Base-by-base conservation (phyloP, 2,888 invertebrate species). In the Poecilobothrus nobilitatus region DNA sequence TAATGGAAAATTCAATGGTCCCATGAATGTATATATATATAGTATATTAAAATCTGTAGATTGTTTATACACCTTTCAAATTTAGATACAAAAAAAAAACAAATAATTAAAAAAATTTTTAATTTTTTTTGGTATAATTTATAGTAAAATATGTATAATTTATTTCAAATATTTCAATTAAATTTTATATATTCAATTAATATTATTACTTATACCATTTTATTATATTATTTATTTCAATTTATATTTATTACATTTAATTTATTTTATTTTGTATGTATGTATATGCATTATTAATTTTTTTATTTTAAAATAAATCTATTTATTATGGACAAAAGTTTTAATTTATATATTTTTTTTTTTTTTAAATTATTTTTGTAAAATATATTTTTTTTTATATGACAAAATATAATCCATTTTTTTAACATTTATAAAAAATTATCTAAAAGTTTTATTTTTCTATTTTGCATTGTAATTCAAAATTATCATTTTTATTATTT, bases 231-330 rank as follows among this genome's bases (percentile, higher is more conserved):
- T 22, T 33, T 34, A 66, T 41, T 12, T 6, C 65, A 12, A 33
- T 61, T 66, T 67, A 65, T 61, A 67, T 65, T 63, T 67, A 20
- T 68, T 67, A 69, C 65, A 68, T 64, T 64, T 71, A 70, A 12
- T 68, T 70, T 68, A 69, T 69, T 66, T 68, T 66, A 66, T 44
- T 37, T 7, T 37, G 27, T 27, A 27, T 37, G 8, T 37, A 37
- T 34, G 34, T 34, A 34, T 34, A 34, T 37, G 37, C 37, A 1
- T 27, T 10, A 1, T 44, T 5, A 37, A 9, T 44, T 5, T 6
- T 41, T 41, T 41, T 41, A 41, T 41, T 41, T 41, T 41, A 9
- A 41, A 53, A 12, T 53, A 53, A 53, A 53, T 53, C 53, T 53
- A 53, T 8, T 53, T 53, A 53, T 8, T 53, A 53, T 53, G 53